Conservation (phyloP, 1,140 invertebrate species). For the Acyrthosiphon pisum region DNA sequence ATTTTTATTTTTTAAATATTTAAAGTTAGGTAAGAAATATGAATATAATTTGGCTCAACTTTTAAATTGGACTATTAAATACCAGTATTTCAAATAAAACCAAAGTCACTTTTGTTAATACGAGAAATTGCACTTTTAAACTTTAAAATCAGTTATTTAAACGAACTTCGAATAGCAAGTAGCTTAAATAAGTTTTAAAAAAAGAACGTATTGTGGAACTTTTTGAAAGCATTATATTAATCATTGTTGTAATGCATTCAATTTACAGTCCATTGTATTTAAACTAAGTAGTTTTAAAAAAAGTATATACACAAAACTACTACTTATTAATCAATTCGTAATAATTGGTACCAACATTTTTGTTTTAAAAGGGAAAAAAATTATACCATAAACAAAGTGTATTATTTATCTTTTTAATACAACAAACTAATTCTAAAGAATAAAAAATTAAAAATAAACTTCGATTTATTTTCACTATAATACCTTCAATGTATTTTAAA, state of each 20-base stretch:
- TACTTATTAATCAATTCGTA: conserved; percentile 33
- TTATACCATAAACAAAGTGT: conserved; percentile 9
- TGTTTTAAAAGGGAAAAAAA: conserved; percentile 20
- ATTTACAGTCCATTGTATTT: conserved; percentile 26
- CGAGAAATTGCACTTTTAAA: conserved; percentile 10
- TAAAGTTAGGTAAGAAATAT: not conserved
- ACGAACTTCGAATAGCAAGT: not conserved
- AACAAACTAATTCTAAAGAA: not conserved
- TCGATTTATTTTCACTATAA: conserved; percentile 10
- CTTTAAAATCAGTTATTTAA: conserved; percentile 20
- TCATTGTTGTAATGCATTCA: conserved; percentile 44
- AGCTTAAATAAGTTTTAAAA: conserved; percentile 34
- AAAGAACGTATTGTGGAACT: not conserved
- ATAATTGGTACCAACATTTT: conserved; percentile 13
- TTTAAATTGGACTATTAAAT: conserved; percentile 19
- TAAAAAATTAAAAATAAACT: conserved; percentile 1
- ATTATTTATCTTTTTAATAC: conserved; percentile 5
- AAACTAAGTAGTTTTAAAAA: not conserved
- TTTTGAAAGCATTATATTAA: conserved; percentile 39
- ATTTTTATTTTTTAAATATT: not conserved
- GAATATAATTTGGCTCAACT: not conserved
- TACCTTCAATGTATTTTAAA: conserved; percentile 25
- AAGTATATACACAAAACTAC: conserved; percentile 1
- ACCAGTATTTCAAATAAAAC: not conserved
- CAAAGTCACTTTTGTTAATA: conserved; percentile 11